Conservation (phyloP, 2,113 vertebrate species). For the Crotalus tigris region DNA sequence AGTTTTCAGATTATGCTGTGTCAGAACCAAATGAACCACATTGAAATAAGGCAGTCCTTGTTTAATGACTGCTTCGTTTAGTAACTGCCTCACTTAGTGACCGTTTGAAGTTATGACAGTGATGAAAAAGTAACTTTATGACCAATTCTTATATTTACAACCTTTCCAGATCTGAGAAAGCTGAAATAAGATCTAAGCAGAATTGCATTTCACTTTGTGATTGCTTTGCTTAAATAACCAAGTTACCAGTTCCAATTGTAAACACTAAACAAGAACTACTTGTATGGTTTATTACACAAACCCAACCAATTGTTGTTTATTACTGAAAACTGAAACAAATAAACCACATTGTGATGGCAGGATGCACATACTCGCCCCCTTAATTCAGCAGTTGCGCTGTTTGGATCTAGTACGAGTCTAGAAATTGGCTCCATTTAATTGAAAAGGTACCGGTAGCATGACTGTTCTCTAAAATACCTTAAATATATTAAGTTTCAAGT, state of each 20-base stretch:
- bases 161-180: background rate
- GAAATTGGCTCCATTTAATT: background rate
- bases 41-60: background rate
- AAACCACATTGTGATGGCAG: background rate
- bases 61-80: background rate
- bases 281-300: background rate
- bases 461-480: background rate
- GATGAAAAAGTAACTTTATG: background rate
- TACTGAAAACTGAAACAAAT: background rate
- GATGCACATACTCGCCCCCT: background rate
- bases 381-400: background rate
- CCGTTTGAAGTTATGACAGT: background rate
- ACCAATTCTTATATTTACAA: background rate
- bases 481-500: background rate
- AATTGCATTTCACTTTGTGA: background rate
- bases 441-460: background rate
- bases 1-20: background rate
- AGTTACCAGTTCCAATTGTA: background rate
- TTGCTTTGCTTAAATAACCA: background rate
- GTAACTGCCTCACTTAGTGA: background rate
- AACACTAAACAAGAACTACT: background rate
- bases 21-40: background rate
- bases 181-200: background rate
- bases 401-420: background rate
- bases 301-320: background rate